Conservation (phyloP, 2,888 invertebrate genomes). For the Steinernema scapterisci region DNA sequence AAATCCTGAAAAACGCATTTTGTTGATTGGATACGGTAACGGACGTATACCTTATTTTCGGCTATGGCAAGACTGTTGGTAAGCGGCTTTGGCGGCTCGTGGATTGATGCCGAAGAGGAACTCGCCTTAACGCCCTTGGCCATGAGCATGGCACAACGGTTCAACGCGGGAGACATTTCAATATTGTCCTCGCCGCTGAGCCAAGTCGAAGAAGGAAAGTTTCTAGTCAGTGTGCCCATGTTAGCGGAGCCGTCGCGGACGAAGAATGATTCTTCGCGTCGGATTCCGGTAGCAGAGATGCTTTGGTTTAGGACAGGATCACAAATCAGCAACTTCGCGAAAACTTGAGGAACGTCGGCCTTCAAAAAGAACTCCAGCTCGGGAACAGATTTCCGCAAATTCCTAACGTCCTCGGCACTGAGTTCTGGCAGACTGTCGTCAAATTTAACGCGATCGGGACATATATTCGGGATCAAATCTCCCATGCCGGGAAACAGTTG, state of each 20-base stretch:
- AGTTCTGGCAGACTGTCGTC: slow-evolving; percentile 56
- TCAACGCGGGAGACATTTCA: slow-evolving; percentile 49
- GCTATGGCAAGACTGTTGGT: neutral
- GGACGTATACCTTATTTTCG: neutral
- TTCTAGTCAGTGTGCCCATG: slow-evolving; percentile 50
- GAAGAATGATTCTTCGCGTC: slow-evolving; percentile 60
- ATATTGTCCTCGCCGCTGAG: slow-evolving; percentile 53
- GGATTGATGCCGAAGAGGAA: neutral
- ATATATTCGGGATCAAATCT: slow-evolving; percentile 83
- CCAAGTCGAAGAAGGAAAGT: slow-evolving; percentile 56
- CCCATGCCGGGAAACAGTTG: slow-evolving; percentile 87
- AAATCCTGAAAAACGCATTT: neutral
- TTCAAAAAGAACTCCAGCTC: slow-evolving; percentile 20
- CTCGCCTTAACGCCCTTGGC: slow-evolving; percentile 2
- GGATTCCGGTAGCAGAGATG: slow-evolving; percentile 32
- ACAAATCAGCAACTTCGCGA: neutral
- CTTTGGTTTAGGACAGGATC: neutral
- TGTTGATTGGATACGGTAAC: too few relatives aligned
- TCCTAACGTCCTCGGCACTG: slow-evolving; percentile 49
- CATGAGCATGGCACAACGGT: slow-evolving; percentile 6
- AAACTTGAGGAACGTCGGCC: slow-evolving; percentile 13
- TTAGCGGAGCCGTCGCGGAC: slow-evolving; percentile 51
- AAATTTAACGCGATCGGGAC: slow-evolving; percentile 67
- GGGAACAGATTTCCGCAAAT: slow-evolving; percentile 36
- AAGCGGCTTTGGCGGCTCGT: neutral